A percentile compares a stretch with the other conserved stretches of the same genome.
Conservation (phyloP, 2,888 invertebrate species). For the Diarsia mendica region DNA sequence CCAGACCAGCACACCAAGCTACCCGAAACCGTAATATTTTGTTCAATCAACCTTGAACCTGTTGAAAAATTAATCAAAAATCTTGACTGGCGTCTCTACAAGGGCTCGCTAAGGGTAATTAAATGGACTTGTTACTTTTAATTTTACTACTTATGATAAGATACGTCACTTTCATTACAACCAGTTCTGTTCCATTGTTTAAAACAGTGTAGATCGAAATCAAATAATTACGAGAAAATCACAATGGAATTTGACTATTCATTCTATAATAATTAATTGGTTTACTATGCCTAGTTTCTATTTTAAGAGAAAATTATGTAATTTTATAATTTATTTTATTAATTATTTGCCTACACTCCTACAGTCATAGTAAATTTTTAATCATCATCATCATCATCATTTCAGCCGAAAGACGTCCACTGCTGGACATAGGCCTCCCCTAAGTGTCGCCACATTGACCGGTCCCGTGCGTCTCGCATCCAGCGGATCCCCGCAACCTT, state of each 20-base stretch:
- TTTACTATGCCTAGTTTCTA: conserved; percentile 35
- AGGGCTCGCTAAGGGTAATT: too few species aligned
- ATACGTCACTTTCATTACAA: conserved; percentile 15
- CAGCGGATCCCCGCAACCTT: too few species aligned
- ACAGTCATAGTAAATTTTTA: conserved; percentile 6
- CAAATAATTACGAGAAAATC: conserved; percentile 28
- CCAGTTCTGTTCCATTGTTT: conserved; percentile 28
- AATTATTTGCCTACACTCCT: conserved; percentile 23
- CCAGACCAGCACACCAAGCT: too few species aligned
- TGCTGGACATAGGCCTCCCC: too few species aligned
- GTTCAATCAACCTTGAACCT: too few species aligned
- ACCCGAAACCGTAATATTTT: too few species aligned
- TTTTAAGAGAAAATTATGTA: conserved; percentile 28
- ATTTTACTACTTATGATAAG: neutral
- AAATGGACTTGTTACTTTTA: conserved; percentile 1
- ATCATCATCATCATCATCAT: too few species aligned
- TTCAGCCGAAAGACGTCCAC: too few species aligned
- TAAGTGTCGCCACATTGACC: too few species aligned
- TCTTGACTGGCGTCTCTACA: too few species aligned
- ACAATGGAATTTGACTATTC: conserved; percentile 17
- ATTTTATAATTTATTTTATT: conserved; percentile 18
- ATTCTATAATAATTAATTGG: conserved; percentile 12
- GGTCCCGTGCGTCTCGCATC: too few species aligned
- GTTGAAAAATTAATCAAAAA: too few species aligned
- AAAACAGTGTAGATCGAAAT: conserved; percentile 31